Percentiles rank a stretch among this genome's conserved stretches.
phyloP scores from a whole-genome alignment of 2,113 vertebrate genomes.

The Pachypanchax playfairii region DNA sequence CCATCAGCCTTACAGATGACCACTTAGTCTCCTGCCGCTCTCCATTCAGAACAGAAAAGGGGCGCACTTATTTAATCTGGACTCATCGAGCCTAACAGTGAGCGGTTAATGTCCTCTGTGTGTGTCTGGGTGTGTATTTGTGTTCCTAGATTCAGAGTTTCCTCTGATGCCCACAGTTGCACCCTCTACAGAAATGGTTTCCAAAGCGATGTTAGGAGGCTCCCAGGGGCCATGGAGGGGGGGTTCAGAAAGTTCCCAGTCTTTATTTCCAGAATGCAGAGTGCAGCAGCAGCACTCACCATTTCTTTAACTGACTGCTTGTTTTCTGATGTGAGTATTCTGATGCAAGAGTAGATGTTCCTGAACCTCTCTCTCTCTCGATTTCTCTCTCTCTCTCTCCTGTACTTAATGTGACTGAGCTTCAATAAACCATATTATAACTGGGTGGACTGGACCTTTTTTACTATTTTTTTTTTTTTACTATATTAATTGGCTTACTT shows the following conservation, averaged over 20 bases:
- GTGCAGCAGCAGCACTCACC: neutral
- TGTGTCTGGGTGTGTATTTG: constrained; percentile 18
- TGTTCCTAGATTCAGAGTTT: constrained; percentile 17
- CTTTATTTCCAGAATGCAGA: neutral
- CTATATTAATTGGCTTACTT: no score
- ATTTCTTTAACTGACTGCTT: neutral
- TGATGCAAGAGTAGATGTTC: neutral
- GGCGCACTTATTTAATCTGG: constrained; percentile 67
- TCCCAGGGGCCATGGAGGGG: constrained; percentile 6
- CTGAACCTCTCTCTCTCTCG: no score
- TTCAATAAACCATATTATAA: no score
- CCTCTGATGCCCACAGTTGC: constrained; percentile 47
- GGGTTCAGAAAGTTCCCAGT: neutral
- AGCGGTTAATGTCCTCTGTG: constrained; percentile 57
- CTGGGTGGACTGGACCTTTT: no score
- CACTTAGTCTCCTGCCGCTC: constrained; percentile 70
- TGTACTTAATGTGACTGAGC: no score
- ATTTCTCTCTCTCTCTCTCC: no score
- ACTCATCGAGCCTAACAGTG: constrained; percentile 66
- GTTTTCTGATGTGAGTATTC: neutral
- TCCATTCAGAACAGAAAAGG: constrained; percentile 59
- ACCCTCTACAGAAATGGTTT: constrained; percentile 35
- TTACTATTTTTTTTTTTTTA: no score
- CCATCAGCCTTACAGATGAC: constrained; percentile 42
- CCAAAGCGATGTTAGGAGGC: constrained; percentile 7